phyloP scores from a whole-genome alignment of 2,113 vertebrate genomes.

The Triplophysa siluroides region DNA sequence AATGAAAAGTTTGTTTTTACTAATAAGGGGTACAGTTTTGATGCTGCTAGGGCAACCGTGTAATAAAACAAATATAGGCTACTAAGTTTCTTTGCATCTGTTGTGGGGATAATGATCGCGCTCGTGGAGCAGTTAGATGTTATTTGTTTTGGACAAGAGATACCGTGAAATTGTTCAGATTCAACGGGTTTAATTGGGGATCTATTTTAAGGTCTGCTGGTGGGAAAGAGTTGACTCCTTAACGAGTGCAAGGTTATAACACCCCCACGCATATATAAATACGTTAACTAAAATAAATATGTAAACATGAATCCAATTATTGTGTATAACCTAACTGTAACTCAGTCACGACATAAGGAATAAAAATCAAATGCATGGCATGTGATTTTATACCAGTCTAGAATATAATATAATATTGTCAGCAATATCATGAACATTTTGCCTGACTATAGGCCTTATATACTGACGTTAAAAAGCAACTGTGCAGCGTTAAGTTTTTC shows the following conservation, averaged over 20 bases:
- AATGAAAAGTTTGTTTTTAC: background rate
- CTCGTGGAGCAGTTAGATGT: slow-evolving; percentile 21
- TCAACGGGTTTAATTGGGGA: slow-evolving; percentile 46
- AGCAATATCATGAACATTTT: background rate
- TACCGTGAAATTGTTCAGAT: slow-evolving; percentile 55
- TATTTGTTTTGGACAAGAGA: slow-evolving; percentile 51
- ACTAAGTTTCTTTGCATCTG: slow-evolving; percentile 12
- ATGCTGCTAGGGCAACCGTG: background rate
- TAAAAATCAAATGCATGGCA: background rate
- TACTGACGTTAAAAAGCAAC: slow-evolving; percentile 8
- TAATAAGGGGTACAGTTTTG: background rate
- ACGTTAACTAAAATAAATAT: background rate
- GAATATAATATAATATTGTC: background rate
- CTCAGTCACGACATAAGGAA: background rate
- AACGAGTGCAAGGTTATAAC: slow-evolving; percentile 58
- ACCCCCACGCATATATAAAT: slow-evolving; percentile 28
- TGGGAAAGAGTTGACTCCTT: slow-evolving; percentile 50
- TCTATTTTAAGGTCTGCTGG: slow-evolving; percentile 50
- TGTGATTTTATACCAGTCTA: too few relatives aligned
- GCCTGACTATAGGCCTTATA: background rate
- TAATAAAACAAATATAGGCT: slow-evolving; percentile 1
- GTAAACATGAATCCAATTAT: background rate
- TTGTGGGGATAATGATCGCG: slow-evolving; percentile 19
- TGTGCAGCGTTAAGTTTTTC: slow-evolving; percentile 10
- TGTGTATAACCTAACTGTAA: background rate